phyloP scores from a whole-genome alignment of 2,113 vertebrate genomes.

The Sciurus niger region DNA sequence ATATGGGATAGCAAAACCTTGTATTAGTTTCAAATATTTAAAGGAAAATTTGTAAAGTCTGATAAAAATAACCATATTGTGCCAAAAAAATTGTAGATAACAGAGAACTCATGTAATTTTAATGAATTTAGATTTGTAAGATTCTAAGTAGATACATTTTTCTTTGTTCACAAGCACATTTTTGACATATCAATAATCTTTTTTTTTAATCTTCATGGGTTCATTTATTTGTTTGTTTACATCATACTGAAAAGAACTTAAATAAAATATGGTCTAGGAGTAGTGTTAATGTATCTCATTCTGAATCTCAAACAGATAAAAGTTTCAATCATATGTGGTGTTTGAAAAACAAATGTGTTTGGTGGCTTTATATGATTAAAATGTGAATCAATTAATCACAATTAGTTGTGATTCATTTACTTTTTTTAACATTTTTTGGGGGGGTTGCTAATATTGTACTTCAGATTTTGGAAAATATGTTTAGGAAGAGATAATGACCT shows the following conservation, averaged over 20 bases:
- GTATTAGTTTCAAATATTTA: slow-evolving; percentile 64
- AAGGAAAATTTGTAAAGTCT: neutral
- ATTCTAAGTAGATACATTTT: neutral
- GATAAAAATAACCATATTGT: slow-evolving; percentile 17
- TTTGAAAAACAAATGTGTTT: neutral
- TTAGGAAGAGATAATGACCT: neutral
- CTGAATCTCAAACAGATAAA: neutral
- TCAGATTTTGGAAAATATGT: neutral
- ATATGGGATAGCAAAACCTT: neutral
- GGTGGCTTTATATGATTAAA: neutral
- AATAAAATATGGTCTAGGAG: neutral
- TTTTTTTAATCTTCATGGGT: neutral
- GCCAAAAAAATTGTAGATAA: neutral
- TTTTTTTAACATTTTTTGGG: neutral
- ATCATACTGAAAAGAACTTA: neutral
- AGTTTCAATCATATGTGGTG: neutral
- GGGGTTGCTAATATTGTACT: neutral
- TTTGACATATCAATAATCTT: neutral
- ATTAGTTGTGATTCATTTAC: neutral
- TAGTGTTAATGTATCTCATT: neutral
- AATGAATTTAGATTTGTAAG: neutral
- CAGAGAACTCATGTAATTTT: neutral
- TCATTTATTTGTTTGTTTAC: neutral
- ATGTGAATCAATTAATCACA: neutral
- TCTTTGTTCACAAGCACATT: neutral